Evolutionary conservation across 1,140 invertebrate species (phyloP).

Genomic region (Spodoptera litura): DNA sequence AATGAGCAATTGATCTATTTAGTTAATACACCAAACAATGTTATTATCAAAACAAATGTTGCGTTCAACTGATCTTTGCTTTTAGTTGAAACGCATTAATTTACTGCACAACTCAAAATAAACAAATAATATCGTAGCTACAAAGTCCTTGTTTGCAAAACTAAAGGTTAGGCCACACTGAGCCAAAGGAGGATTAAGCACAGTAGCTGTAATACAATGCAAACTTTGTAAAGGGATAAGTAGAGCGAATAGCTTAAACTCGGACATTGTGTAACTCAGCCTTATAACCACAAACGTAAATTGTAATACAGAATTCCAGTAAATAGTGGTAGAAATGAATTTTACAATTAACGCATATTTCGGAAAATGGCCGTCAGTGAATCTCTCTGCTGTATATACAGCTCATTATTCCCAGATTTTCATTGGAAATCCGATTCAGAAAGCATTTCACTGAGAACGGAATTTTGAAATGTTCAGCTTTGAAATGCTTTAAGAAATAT

Average conservation of each 20-base stretch:
- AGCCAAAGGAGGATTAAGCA: not conserved
- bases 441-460: conserved; percentile 4
- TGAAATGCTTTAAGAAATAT: conserved; percentile 25
- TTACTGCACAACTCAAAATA: conserved; percentile 3
- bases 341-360: conserved; percentile 20
- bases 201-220: not conserved
- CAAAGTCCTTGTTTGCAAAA: conserved; percentile 1
- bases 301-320: not conserved
- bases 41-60: not conserved
- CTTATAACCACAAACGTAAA: too few species aligned
- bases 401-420: conserved; percentile 22
- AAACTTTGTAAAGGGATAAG: not conserved
- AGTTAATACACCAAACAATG: not conserved
- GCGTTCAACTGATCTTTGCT: not conserved
- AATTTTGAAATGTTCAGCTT: conserved; percentile 30
- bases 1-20: too few species aligned
- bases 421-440: conserved; percentile 2
- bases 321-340: not conserved
- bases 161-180: not conserved
- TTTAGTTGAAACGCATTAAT: conserved; percentile 1
- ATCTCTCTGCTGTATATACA: not conserved
- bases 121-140: not conserved
- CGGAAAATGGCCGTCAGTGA: not conserved
- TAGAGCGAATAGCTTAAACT: not conserved
- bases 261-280: not conserved